These are phyloP conservation scores for Cephus pygmeus DNA, from an alignment of 2,888 invertebrate genomes.

Conservation along the genomic window DNA sequence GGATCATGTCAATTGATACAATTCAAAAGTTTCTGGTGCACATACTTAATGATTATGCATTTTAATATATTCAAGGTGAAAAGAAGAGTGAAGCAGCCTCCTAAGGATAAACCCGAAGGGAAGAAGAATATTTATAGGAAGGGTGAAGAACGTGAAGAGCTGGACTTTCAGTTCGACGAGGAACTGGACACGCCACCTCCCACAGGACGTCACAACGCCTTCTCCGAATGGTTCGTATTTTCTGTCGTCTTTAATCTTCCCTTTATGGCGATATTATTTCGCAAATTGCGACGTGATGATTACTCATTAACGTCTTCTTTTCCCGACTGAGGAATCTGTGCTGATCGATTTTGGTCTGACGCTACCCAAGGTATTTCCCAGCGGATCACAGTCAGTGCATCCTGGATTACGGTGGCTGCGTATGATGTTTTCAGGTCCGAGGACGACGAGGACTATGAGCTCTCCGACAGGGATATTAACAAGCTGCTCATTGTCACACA, in stretches of 20 bases:
- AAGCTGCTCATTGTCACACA: constrained; percentile 96
- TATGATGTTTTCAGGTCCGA: constrained; percentile 73
- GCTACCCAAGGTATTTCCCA: constrained; percentile 2
- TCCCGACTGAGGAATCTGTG: constrained; percentile 50
- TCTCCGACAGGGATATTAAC: constrained; percentile 92
- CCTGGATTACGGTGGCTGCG: not conserved
- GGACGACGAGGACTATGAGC: constrained; percentile 85
- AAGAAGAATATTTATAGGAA: constrained; percentile 46
- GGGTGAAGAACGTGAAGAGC: constrained; percentile 77
- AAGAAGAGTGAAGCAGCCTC: constrained; percentile 62
- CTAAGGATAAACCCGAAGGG: constrained; percentile 53
- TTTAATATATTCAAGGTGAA: constrained; percentile 56
- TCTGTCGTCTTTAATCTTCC: not conserved
- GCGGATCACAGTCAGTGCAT: not conserved
- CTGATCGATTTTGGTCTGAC: constrained; percentile 34
- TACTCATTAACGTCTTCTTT: constrained; percentile 53
- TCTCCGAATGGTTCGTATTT: constrained; percentile 76
- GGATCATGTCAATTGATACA: not conserved
- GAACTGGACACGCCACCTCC: constrained; percentile 84
- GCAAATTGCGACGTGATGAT: constrained; percentile 40
- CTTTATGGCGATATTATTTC: constrained; percentile 8
- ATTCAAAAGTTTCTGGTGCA: not conserved
- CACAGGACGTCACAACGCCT: constrained; percentile 83
- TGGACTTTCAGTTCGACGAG: constrained; percentile 98
- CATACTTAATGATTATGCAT: not conserved